A percentile compares a stretch with the other conserved stretches of the same genome.
Conservation (phyloP, 23 tunicate genomes). For the Phallusia fumigata region DNA sequence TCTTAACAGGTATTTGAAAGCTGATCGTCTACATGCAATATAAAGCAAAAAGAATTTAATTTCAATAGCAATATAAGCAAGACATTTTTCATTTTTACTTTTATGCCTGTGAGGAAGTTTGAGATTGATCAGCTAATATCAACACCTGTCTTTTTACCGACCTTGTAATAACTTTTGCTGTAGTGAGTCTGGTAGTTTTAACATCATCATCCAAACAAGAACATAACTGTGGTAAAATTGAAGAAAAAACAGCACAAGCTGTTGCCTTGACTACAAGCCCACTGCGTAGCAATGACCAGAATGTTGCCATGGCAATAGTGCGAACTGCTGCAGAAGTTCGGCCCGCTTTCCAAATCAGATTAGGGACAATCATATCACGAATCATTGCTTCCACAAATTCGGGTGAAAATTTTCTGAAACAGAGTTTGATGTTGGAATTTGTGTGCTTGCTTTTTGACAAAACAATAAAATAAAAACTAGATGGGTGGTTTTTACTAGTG, state of each 20-base stretch:
- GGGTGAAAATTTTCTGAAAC: slow-evolving; percentile 45
- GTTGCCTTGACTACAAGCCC: slow-evolving; percentile 39
- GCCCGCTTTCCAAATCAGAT: slow-evolving; percentile 93
- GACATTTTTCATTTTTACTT: no score
- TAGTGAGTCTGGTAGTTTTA: slow-evolving; percentile 73
- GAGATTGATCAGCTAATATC: no score
- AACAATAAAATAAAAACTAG: no score
- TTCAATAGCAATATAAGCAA: no score
- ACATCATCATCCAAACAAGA: slow-evolving; percentile 71
- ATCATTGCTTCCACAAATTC: slow-evolving; percentile 51
- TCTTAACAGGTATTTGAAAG: no score
- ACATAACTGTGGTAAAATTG: slow-evolving; percentile 52
- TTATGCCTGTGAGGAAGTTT: no score
- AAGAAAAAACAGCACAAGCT: slow-evolving; percentile 35
- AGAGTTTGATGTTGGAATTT: neutral
- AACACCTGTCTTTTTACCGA: neutral
- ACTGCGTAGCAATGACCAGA: slow-evolving; percentile 85
- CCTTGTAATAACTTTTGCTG: slow-evolving; percentile 84
- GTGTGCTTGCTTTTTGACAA: no score
- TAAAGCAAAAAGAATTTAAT: no score
- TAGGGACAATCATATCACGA: slow-evolving; percentile 79
- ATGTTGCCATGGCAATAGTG: slow-evolving; percentile 77
- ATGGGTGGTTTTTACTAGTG: no score
- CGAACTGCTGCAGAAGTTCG: slow-evolving; percentile 74
- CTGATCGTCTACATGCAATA: no score